These are phyloP conservation scores for Delia radicum DNA, from an alignment of 1,140 invertebrate genomes.

Conservation along the genomic window DNA sequence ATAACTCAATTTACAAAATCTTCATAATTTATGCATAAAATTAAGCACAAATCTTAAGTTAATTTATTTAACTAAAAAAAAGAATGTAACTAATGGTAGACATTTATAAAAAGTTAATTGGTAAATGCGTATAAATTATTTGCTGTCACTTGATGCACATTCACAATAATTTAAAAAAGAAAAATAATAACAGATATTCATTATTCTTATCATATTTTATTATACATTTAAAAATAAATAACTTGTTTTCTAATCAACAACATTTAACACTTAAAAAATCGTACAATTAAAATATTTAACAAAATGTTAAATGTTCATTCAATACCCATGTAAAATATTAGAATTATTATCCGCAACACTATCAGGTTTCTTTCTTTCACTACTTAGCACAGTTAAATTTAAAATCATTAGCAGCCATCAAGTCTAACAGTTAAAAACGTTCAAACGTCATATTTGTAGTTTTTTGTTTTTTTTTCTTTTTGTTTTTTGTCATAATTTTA, in stretches of 20 bases:
- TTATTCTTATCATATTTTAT: neutral
- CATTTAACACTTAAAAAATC: neutral
- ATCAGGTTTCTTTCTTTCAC: neutral
- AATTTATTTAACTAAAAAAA: neutral
- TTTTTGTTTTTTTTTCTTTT: too few relatives aligned
- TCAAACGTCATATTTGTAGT: neutral
- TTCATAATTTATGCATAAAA: neutral
- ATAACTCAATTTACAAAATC: neutral
- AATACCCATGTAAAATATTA: neutral
- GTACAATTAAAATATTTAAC: neutral
- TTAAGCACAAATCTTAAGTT: neutral
- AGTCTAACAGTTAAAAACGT: neutral
- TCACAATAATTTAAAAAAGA: neutral
- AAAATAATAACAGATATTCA: neutral
- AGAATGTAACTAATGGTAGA: neutral
- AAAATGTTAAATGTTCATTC: neutral
- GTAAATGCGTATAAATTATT: neutral
- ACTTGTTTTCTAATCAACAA: neutral
- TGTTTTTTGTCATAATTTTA: neutral
- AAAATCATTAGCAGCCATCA: neutral
- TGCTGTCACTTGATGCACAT: neutral
- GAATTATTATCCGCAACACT: neutral
- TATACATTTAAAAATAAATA: neutral
- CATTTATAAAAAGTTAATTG: neutral
- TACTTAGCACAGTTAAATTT: neutral